These are phyloP conservation scores for Glaucopsyche alexis DNA, from an alignment of 2,888 invertebrate genomes.

Conservation along the genomic window DNA sequence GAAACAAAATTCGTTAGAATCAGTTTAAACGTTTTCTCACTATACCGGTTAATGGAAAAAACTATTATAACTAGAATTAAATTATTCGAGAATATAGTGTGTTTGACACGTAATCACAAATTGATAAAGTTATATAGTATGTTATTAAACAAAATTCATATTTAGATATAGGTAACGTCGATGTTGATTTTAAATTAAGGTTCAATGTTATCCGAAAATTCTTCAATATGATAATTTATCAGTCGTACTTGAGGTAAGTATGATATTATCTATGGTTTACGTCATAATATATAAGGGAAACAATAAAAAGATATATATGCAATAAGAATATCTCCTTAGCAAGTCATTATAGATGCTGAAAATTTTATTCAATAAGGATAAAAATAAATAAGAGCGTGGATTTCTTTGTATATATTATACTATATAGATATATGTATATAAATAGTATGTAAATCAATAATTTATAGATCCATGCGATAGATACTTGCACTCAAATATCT, in stretches of 20 bases:
- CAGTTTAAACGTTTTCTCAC: constrained; percentile 1
- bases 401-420: neutral
- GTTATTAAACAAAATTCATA: constrained; percentile 16
- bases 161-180: neutral
- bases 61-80: constrained; percentile 8
- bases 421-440: neutral
- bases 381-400: neutral
- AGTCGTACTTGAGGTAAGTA: no score
- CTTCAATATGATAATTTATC: no score
- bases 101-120: constrained; percentile 25
- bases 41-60: neutral
- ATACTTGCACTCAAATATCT: no score
- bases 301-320: neutral
- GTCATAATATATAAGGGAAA: neutral
- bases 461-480: neutral
- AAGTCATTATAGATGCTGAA: neutral
- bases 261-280: neutral
- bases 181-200: neutral
- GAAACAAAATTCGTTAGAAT: constrained; percentile 5
- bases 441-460: neutral
- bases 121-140: neutral
- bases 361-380: neutral
- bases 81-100: constrained; percentile 16
- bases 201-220: neutral
- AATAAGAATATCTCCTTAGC: no score